These are phyloP conservation scores for Psilopogon haemacephalus DNA, from an alignment of 2,113 vertebrate species.

Conservation along the genomic window DNA sequence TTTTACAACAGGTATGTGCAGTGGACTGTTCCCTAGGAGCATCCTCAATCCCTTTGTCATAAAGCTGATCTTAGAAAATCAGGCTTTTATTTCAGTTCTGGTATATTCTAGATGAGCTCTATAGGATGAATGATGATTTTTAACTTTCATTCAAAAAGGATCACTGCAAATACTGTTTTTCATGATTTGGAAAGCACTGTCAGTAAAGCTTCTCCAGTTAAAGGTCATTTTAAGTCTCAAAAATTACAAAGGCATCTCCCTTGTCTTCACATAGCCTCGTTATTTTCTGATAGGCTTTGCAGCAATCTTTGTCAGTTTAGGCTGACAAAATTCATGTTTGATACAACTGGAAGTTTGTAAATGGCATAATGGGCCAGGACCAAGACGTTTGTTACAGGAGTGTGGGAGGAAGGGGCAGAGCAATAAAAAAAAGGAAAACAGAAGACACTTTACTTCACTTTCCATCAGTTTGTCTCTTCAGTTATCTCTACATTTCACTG, in stretches of 20 bases:
- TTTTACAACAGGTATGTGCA: background rate
- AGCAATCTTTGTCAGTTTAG: background rate
- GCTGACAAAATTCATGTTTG: background rate
- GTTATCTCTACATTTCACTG: background rate
- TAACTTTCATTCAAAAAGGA: background rate
- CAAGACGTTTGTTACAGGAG: background rate
- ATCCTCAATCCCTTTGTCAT: background rate
- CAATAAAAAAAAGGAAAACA: background rate
- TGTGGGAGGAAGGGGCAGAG: background rate
- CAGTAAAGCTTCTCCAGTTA: background rate
- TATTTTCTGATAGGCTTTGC: background rate
- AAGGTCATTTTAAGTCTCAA: background rate
- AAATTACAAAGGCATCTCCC: background rate
- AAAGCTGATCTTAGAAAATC: background rate
- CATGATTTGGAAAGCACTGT: background rate
- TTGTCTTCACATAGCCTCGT: background rate
- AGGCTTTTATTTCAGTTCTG: background rate
- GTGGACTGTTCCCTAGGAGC: background rate
- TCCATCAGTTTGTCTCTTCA: background rate
- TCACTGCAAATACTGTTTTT: background rate
- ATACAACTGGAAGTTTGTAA: background rate
- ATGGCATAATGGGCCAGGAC: background rate
- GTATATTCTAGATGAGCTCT: background rate
- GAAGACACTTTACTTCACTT: background rate
- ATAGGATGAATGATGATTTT: background rate